Base-by-base conservation (phyloP, 92 coral and sea anemone species). In the Epizoanthus illoricatus region DNA sequence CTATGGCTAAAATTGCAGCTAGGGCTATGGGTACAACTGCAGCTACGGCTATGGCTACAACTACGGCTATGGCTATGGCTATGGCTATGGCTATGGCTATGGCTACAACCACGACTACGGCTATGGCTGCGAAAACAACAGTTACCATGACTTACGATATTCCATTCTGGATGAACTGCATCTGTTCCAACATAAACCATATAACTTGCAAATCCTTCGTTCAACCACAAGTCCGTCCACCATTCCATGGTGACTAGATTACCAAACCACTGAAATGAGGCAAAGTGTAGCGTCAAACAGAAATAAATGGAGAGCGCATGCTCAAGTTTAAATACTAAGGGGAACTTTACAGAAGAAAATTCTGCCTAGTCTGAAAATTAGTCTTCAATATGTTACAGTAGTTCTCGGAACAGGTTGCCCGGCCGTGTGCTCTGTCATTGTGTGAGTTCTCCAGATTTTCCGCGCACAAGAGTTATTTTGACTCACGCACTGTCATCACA, bases 191-290 rank as follows among this genome's bases (percentile, higher is more conserved):
- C 20, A 56, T 23, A 56, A 43, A 89, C 82, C 87, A 88, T 88
- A 73, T 75, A 93, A 39, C 73, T 86, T 1, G 98, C 98, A 86
- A 95, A 95, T 12, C 97, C 98, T 76, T 95, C 98, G 71, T 95
- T 95, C 78, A 95, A 58, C 98, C 98, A 95, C n/a, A 95, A 81
- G 57, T 92, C 97, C 54, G 86, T 90, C 98, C 98, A 95, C 98
- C 98, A 95, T 40, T 89, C 84, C 98, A 95, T 95, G 33, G 98
- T 95, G 23, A 88, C 98, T 24, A 95, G 84, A 79, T 95, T 93
- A 47, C 98, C 98, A 80, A 95, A 95, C 98, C 98, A 95, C 98
- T 95, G 56, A 4, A 42, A 40, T 9, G 15, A 16, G 12, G 45
- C 18, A 60, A 28, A n/a, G 63, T 54, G 56, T 0, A 10, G 2